Percentiles rank a stretch among this genome's conserved stretches.
phyloP scores from a whole-genome alignment of 1,140 invertebrate species.

The Temnothorax longispinosus region DNA sequence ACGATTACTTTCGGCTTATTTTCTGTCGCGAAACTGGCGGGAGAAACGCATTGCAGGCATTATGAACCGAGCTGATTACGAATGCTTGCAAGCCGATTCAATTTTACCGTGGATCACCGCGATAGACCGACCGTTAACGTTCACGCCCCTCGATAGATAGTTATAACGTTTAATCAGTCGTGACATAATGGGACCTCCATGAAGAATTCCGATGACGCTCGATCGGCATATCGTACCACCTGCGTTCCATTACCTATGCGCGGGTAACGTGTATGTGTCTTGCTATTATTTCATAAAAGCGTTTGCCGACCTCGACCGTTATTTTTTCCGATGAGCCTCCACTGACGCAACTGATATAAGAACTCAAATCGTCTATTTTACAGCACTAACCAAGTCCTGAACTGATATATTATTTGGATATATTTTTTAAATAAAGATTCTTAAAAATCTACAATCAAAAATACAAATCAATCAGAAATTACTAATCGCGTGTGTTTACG shows the following conservation, averaged over 20 bases:
- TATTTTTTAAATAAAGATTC: background rate
- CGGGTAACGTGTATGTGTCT: background rate
- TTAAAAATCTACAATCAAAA: background rate
- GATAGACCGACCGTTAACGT: constrained; percentile 7
- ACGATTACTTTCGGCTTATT: background rate
- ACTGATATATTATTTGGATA: background rate
- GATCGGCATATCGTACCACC: constrained; percentile 14
- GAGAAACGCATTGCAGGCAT: background rate
- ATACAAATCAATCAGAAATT: background rate
- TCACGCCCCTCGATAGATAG: constrained; percentile 32
- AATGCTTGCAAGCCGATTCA: constrained; percentile 4
- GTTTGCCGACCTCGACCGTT: background rate
- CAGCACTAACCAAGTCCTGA: background rate
- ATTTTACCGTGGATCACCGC: background rate
- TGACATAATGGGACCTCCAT: constrained; percentile 64
- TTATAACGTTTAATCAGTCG: constrained; percentile 60
- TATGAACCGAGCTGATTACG: background rate
- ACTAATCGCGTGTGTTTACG: background rate
- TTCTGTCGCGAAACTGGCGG: background rate
- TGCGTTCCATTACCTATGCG: background rate
- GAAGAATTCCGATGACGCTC: constrained; percentile 37
- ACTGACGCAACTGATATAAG: background rate
- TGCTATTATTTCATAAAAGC: constrained; percentile 30
- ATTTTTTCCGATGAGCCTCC: background rate
- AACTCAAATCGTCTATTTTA: background rate